These are phyloP conservation scores for Coptodon bakossiorum DNA, from an alignment of 2,113 vertebrate species.

Conservation along the genomic window DNA sequence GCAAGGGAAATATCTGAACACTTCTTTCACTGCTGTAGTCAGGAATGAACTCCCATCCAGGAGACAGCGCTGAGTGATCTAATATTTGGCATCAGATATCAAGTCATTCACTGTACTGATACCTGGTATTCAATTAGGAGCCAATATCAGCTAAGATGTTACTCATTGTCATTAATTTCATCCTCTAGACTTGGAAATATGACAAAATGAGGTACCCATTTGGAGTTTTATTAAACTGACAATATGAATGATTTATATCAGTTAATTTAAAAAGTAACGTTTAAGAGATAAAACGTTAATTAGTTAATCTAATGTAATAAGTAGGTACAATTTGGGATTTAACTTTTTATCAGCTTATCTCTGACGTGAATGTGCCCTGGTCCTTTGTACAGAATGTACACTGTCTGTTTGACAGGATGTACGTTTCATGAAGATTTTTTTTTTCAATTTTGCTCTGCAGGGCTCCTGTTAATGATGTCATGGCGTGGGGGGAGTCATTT, in stretches of 20 bases:
- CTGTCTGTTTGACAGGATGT: background rate
- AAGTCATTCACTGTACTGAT: background rate
- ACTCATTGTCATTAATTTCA: background rate
- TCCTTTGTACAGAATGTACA: background rate
- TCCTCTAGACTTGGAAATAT: background rate
- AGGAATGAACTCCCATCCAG: background rate
- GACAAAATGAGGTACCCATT: background rate
- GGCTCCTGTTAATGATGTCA: slow-evolving; percentile 18
- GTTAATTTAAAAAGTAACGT: background rate
- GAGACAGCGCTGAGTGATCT: background rate
- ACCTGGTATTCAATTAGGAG: background rate
- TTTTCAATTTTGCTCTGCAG: slow-evolving; percentile 17
- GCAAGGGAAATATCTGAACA: background rate
- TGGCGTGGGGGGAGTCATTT: slow-evolving; percentile 38
- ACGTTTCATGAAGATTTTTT: background rate
- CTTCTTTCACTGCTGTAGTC: background rate
- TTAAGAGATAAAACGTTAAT: background rate
- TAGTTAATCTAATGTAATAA: background rate
- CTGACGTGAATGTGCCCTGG: background rate
- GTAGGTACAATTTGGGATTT: background rate
- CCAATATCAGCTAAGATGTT: background rate
- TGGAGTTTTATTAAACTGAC: background rate
- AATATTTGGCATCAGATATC: background rate
- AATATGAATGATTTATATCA: background rate
- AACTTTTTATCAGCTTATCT: background rate